These are phyloP conservation scores for Phoeniculus purpureus DNA, from an alignment of 2,797 vertebrate genomes.

Conservation along the genomic window DNA sequence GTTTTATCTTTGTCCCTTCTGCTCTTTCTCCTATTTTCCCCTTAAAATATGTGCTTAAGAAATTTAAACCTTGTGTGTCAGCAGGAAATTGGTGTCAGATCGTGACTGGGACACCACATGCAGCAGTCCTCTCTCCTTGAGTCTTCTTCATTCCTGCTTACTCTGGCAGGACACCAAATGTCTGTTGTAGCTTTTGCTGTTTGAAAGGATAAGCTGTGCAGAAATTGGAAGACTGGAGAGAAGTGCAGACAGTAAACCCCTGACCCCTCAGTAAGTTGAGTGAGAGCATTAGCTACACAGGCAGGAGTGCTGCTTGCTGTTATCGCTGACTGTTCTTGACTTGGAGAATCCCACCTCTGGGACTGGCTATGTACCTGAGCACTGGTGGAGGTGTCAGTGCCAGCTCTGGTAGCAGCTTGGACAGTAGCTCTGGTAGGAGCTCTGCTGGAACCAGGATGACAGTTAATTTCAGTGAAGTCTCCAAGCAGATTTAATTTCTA, in stretches of 20 bases:
- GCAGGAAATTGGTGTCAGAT: neutral
- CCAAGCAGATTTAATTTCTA: neutral
- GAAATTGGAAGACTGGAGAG: neutral
- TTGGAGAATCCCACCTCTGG: neutral
- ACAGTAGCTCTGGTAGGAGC: too few relatives aligned
- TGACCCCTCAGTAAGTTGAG: neutral
- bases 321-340: neutral
- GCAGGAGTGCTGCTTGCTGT: neutral
- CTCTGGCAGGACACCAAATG: neutral
- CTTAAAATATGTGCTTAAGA: neutral
- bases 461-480: neutral
- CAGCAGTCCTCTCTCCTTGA: neutral
- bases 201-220: neutral
- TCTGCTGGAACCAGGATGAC: neutral
- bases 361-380: neutral
- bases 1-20: neutral
- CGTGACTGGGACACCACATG: rapidly evolving
- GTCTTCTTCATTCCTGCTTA: neutral
- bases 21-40: neutral
- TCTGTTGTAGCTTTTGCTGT: neutral
- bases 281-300: neutral
- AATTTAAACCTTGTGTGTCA: neutral
- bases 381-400: neutral
- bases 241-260: neutral
- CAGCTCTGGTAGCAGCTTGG: neutral